These are phyloP conservation scores for Zapus hudsonius DNA, from an alignment of 2,113 vertebrate species.

Conservation along the genomic window DNA sequence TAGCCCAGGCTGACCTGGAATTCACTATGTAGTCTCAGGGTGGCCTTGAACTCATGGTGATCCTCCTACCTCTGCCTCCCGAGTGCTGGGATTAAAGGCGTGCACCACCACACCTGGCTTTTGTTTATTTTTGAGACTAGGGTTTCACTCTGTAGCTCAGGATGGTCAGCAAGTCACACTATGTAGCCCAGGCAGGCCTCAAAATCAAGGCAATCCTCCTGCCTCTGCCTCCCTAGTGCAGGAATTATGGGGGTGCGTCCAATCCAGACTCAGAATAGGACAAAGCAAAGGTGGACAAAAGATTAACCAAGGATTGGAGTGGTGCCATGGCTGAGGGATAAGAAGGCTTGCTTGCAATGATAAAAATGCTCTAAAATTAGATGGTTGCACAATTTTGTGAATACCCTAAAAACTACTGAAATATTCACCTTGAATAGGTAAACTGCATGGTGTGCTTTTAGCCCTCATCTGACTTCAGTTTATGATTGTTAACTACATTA, in stretches of 20 bases:
- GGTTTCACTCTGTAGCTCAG: background rate
- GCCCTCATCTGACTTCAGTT: background rate
- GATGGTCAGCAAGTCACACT: background rate
- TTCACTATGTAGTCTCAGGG: too few species aligned
- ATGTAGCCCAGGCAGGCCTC: too few species aligned
- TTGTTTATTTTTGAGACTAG: background rate
- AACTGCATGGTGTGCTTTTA: background rate
- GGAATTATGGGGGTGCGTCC: background rate
- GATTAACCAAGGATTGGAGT: background rate
- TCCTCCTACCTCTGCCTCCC: too few species aligned
- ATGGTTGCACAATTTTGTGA: background rate
- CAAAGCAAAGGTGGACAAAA: background rate
- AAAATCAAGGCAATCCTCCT: background rate
- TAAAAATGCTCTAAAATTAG: slow-evolving; percentile 25
- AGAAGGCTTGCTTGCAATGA: background rate
- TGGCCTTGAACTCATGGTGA: too few species aligned
- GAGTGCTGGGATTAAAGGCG: too few species aligned
- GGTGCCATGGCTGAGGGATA: background rate
- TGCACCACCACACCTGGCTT: too few species aligned
- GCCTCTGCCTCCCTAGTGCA: background rate
- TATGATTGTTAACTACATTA: background rate
- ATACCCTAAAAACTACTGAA: background rate
- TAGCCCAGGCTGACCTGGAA: too few species aligned
- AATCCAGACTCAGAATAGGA: background rate
- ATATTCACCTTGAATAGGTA: background rate